Percentiles rank a stretch among this genome's conserved stretches.
phyloP scores from a whole-genome alignment of 2,888 invertebrate species.

The Campoplex nolae region DNA sequence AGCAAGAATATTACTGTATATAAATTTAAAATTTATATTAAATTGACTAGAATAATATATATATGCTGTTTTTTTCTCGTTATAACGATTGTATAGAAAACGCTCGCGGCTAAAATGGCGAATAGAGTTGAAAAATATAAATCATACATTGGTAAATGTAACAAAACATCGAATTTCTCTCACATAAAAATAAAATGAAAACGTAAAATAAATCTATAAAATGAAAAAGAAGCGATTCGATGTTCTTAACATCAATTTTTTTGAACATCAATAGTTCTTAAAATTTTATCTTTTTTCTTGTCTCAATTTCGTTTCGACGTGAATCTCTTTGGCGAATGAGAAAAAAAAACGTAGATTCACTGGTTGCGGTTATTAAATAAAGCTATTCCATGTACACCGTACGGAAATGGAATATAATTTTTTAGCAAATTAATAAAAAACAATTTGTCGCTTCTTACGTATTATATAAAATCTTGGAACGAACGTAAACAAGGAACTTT shows the following conservation, averaged over 20 bases:
- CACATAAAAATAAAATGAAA: conserved; percentile 54
- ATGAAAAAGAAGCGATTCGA: conserved; percentile 43
- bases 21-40: conserved; percentile 44
- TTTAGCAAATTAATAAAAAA: conserved; percentile 11
- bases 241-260: conserved; percentile 30
- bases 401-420: conserved; percentile 12
- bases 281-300: conserved; percentile 38
- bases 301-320: conserved; percentile 46
- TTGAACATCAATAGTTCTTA: conserved; percentile 17
- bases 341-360: conserved; percentile 35
- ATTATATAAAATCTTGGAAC: conserved; percentile 39
- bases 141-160: conserved; percentile 55
- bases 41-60: conserved; percentile 39
- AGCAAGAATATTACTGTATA: conserved; percentile 34
- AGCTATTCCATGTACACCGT: conserved; percentile 49
- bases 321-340: conserved; percentile 30
- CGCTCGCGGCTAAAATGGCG: conserved; percentile 45
- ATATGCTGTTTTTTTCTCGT: not conserved
- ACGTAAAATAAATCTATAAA: conserved; percentile 59
- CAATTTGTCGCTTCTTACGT: conserved; percentile 44
- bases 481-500: conserved; percentile 31
- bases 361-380: conserved; percentile 25
- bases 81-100: conserved; percentile 53
- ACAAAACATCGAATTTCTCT: conserved; percentile 35
- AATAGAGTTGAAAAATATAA: conserved; percentile 44